Conservation (phyloP, 2,113 vertebrate species). For the Echinops telfairi region DNA sequence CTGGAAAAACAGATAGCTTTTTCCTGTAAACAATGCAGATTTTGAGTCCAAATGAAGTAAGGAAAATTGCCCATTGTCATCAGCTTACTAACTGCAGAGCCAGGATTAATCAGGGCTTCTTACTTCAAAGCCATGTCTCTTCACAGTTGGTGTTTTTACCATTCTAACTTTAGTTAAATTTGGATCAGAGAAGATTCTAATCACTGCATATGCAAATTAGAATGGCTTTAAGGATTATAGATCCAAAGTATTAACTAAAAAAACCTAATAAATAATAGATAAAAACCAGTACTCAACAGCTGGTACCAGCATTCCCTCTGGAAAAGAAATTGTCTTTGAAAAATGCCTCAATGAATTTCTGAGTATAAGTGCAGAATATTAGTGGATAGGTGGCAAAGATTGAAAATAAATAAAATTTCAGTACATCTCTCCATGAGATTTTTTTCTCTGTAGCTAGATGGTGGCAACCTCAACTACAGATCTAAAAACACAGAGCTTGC, state of each 20-base stretch:
- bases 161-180: background rate
- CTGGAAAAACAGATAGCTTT: background rate
- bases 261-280: background rate
- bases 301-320: background rate
- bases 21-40: background rate
- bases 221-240: background rate
- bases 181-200: background rate
- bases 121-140: background rate
- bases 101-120: background rate
- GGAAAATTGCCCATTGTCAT: background rate
- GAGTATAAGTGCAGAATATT: background rate
- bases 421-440: background rate
- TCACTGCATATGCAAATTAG: background rate
- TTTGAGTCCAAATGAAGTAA: background rate
- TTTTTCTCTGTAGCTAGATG: no score
- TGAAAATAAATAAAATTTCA: background rate
- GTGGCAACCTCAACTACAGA: no score
- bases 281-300: background rate
- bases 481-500: background rate
- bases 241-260: background rate
- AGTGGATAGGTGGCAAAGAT: fast-evolving
- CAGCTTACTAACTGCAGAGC: background rate
- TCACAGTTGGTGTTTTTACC: background rate
- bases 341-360: background rate
- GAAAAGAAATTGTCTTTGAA: background rate